Base-by-base conservation (phyloP, 1,140 invertebrate species). In the Drosophila melanica region DNA sequence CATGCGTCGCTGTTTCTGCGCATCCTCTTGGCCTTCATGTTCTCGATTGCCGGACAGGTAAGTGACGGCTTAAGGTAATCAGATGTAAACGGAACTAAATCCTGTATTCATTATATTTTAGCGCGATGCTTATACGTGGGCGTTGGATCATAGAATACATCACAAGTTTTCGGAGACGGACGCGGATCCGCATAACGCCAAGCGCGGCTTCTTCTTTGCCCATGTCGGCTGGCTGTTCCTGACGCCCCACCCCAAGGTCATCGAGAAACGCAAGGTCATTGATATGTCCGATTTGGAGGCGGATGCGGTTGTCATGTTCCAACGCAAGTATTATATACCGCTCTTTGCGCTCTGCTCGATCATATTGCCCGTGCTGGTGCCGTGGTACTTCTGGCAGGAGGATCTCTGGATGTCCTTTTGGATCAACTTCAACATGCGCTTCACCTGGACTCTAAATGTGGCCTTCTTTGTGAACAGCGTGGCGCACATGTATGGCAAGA, bases 401-500 rank as follows among this genome's bases (percentile, higher is more conserved):
- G 93, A 93, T 4, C 78, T 96, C 3, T 94, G 94, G 92, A 95
- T 94, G 77, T 95, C 97, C 2, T 98, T 97, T 90, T 96, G 97
- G 92, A 94, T 98, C 2, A 95, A 95, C 70, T 97, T 96, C 75
- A 95, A 98, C 47, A 94, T 96, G 62, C 93, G 98, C 23, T 99
- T 98, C 92, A 95, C 94, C 45, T 93, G 95, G 30, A 97, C 95
- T 0, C 93, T 99, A 0, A 97, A 99, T 90, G 95, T 97, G 69
- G 98, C 98, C 1, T 99, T 97, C 94, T 95, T 96, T 69, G 97
- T 99, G 4, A 99, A 99, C 92, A 98, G 97, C 87, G 95, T 97
- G 12, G 97, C 98, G 0, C 98, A 98, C 90, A 95, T 97, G 93
- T 98, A 95, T 93, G 98, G 98, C 20, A 94, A 95, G 71, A 95